Evolutionary conservation across 2,888 invertebrate genomes (phyloP).

Genomic region (Ochlodes sylvanus): DNA sequence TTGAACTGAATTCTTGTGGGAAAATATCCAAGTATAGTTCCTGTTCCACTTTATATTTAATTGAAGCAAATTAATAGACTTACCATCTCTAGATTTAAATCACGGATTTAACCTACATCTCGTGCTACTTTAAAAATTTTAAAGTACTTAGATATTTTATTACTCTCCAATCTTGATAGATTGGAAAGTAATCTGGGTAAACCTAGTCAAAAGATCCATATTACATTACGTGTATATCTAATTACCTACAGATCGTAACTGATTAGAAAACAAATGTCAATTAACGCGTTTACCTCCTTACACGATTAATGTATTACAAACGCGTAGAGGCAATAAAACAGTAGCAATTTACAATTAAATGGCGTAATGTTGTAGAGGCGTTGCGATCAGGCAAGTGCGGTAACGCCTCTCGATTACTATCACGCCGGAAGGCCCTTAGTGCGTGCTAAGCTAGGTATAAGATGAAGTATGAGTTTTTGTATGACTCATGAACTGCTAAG

Average conservation of each 20-base stretch:
- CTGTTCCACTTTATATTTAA: too few relatives aligned
- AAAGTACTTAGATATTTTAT: too few relatives aligned
- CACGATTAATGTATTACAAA: slow-evolving; percentile 29
- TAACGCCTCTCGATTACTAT: slow-evolving; percentile 73
- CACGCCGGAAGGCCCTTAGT: slow-evolving; percentile 66
- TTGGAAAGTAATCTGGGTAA: too few relatives aligned
- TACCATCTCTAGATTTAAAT: too few relatives aligned
- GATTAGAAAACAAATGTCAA: slow-evolving; percentile 14
- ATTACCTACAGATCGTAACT: background rate
- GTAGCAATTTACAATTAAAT: slow-evolving; percentile 70
- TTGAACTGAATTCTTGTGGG: too few relatives aligned
- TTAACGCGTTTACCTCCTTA: slow-evolving; percentile 14
- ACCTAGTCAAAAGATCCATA: too few relatives aligned
- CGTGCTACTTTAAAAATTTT: too few relatives aligned
- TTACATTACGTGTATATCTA: too few relatives aligned
- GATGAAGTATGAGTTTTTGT: slow-evolving; percentile 56
- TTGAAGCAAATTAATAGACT: too few relatives aligned
- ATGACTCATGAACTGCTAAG: slow-evolving; percentile 69
- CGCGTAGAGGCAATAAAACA: slow-evolving; percentile 58
- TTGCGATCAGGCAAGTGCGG: slow-evolving; percentile 65
- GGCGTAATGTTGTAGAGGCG: slow-evolving; percentile 59
- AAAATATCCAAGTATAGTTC: too few relatives aligned
- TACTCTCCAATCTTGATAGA: too few relatives aligned
- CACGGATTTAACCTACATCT: too few relatives aligned
- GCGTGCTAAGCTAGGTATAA: slow-evolving; percentile 54